These are phyloP conservation scores for Arnoldichthys spilopterus DNA, from an alignment of 2,797 vertebrate genomes.

Conservation along the genomic window DNA sequence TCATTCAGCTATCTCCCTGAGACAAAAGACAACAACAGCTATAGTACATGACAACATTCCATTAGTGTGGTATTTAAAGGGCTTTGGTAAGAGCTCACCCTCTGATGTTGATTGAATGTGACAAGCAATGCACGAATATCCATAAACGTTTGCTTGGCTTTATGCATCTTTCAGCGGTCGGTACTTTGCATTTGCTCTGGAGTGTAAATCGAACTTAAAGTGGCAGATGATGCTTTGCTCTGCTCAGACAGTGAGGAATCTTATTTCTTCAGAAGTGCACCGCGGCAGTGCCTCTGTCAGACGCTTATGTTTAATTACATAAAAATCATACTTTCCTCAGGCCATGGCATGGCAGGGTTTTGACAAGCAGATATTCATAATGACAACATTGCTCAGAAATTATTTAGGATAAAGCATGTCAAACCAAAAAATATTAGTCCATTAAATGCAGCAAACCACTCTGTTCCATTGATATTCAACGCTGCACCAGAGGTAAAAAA, in stretches of 20 bases:
- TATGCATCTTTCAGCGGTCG: conserved; percentile 33
- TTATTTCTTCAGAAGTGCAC: conserved; percentile 49
- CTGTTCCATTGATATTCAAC: conserved; percentile 55
- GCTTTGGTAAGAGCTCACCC: conserved; percentile 43
- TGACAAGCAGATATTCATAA: conserved; percentile 56
- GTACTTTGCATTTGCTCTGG: conserved; percentile 50
- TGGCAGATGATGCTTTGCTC: conserved; percentile 49
- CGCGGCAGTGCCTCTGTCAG: conserved; percentile 52
- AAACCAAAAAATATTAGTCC: conserved; percentile 57
- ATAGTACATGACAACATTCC: conserved; percentile 62
- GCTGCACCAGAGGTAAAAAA: conserved; percentile 50
- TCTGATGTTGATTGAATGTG: conserved; percentile 47
- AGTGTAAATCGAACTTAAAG: conserved; percentile 55
- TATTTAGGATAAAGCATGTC: conserved; percentile 55
- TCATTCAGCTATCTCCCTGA: conserved; percentile 60
- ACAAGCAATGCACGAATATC: conserved; percentile 43
- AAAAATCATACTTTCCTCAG: conserved; percentile 52
- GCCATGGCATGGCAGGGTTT: conserved; percentile 51
- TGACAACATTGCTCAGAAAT: conserved; percentile 53
- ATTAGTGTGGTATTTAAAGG: conserved; percentile 60
- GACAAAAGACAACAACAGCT: conserved; percentile 56
- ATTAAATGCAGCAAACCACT: conserved; percentile 53
- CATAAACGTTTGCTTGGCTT: conserved; percentile 51
- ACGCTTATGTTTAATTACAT: conserved; percentile 56
- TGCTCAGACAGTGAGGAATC: conserved; percentile 50